Evolutionary conservation across 1,140 invertebrate species (phyloP), one percentile per base, ranked within the genome.

Genomic region (Battus philenor): DNA sequence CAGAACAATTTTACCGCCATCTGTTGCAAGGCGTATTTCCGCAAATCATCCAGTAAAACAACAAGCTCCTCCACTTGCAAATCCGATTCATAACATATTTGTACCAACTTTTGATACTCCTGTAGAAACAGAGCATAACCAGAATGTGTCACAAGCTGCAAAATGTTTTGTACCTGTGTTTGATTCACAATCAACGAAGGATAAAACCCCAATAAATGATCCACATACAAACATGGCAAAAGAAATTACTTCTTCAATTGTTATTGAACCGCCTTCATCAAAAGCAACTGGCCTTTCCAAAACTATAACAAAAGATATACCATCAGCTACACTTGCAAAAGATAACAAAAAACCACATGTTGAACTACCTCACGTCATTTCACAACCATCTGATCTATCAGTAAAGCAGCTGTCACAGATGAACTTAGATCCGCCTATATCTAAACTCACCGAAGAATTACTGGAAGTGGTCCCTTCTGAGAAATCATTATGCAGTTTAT

Each of bases 1-100:
- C 49, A 78, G 71, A 47, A 41, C 68, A 4, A 49, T 83, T 1
- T 49, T 85, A 46, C 81, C 81, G 27, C 81, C 79, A 2, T 85
- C 81, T 1, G 70, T 85, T 1, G 79, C 79, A 3, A 71, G 78
- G 17, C 66, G 72, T 8, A 78, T 85, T 30, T 56, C 57, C 7
- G 50, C 59, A 1, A 70, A 68, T 29, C 70, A 82, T 41, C 74
- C 74, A 2, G 36, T 72, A 7, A 84, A 68, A 60, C 48, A 48
- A 5, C 54, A 68, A 52, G 36, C 52, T 8, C 41, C 55, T 15
- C 31, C 55, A 17, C 22, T 27, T 20, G 10, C 54, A 0, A 34
- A 34, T 1, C 18, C 44, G 1, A 45, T 50, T 13, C 59, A 57
- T 2, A 78, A 79, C 54, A 70, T 80, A 22, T 80, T 82, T 33